phyloP scores from a whole-genome alignment of 2,797 vertebrate genomes.

The Acrossocheilus wenchowensis region DNA sequence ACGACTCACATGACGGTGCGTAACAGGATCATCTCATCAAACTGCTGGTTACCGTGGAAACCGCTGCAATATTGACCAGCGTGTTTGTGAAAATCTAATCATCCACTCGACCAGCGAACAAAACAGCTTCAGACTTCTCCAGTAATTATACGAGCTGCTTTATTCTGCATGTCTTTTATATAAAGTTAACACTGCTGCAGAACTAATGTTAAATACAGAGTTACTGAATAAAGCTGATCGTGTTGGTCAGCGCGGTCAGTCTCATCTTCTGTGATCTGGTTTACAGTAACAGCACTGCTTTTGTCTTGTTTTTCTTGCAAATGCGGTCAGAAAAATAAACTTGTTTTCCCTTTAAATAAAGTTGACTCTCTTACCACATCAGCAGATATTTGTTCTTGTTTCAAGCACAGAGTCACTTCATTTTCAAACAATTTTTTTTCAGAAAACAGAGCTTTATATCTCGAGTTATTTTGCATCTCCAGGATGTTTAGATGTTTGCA shows the following conservation, averaged over 20 bases:
- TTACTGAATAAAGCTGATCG: not conserved
- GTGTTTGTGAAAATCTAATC: constrained; percentile 13
- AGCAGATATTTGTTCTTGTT: too few relatives aligned
- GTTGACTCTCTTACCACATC: too few relatives aligned
- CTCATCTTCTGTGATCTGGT: not conserved
- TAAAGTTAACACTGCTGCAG: not conserved
- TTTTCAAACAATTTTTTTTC: too few relatives aligned
- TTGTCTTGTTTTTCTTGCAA: not conserved
- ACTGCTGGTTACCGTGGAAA: not conserved
- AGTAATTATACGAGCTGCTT: not conserved
- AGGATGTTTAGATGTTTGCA: too few relatives aligned
- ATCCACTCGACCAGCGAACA: not conserved
- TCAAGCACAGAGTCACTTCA: not conserved
- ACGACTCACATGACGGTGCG: not conserved
- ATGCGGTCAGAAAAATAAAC: not conserved
- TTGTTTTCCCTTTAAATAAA: not conserved
- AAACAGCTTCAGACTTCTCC: not conserved
- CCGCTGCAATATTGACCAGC: not conserved
- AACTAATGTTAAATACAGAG: not conserved
- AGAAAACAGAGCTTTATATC: too few relatives aligned
- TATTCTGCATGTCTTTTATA: not conserved
- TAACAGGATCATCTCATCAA: not conserved
- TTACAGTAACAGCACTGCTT: not conserved
- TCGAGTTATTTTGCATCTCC: not conserved
- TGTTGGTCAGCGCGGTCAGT: too few relatives aligned